Evolutionary conservation across 2,113 vertebrate genomes (phyloP).

Genomic region (Oryzias javanicus): DNA sequence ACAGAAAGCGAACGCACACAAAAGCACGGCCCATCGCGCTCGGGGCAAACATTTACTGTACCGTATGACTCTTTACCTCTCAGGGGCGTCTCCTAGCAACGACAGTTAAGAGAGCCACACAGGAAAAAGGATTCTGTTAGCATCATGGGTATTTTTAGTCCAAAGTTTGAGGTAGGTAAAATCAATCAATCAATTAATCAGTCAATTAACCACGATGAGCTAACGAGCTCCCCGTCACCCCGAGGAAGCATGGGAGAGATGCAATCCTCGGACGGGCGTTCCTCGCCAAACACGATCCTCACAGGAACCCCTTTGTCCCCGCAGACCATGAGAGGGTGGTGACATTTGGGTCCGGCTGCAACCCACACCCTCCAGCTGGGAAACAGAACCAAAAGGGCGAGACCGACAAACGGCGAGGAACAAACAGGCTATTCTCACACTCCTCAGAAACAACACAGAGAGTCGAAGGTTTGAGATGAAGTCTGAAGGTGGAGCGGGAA

Average conservation of each 20-base stretch:
- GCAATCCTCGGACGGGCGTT: neutral
- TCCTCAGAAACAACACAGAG: conserved; percentile 12
- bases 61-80: neutral
- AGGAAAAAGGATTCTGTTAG: neutral
- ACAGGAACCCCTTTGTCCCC: conserved; percentile 63
- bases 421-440: neutral
- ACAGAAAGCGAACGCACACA: neutral
- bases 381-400: conserved; percentile 18
- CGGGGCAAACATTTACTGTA: conserved; percentile 9
- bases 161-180: no score
- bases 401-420: conserved; percentile 11
- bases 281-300: conserved; percentile 10
- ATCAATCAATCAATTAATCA: no score
- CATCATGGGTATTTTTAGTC: no score
- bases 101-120: neutral
- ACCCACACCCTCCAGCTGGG: conserved; percentile 49
- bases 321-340: conserved; percentile 36
- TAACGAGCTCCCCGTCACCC: conserved; percentile 31
- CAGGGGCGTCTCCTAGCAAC: conserved; percentile 1
- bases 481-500: neutral
- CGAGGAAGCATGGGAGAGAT: conserved; percentile 10
- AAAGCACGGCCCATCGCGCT: neutral
- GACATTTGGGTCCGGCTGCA: conserved; percentile 47
- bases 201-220: conserved; percentile 18
- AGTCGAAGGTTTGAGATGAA: conserved; percentile 52